A percentile compares a stretch with the other conserved stretches of the same genome.
phyloP scores from a whole-genome alignment of 2,888 invertebrate species.

The Chydorus sphaericus region DNA sequence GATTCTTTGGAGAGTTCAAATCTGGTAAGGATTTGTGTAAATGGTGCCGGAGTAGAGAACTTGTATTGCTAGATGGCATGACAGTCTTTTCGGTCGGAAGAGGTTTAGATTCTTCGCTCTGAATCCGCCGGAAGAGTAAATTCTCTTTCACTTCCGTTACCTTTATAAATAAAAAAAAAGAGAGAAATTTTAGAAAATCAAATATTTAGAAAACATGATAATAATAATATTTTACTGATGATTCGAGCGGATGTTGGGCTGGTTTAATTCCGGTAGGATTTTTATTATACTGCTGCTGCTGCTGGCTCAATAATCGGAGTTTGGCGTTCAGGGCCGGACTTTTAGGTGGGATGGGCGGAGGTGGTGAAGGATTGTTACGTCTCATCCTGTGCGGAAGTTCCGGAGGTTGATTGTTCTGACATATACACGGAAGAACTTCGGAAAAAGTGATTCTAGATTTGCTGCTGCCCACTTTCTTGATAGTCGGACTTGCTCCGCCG shows the following conservation, averaged over 20 bases:
- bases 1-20: conserved; percentile 29
- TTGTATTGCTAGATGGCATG: not conserved
- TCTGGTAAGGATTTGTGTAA: conserved; percentile 71
- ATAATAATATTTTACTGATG: too few relatives aligned
- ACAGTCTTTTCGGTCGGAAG: not conserved
- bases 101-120: conserved; percentile 9
- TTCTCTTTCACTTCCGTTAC: not conserved
- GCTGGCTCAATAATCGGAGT: not conserved
- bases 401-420: conserved; percentile 7
- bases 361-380: conserved; percentile 18
- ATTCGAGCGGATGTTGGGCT: too few relatives aligned
- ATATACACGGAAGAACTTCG: conserved; percentile 6
- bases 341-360: conserved; percentile 23
- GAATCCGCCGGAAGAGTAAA: conserved; percentile 1
- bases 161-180: too few relatives aligned
- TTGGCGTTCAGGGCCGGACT: conserved; percentile 20
- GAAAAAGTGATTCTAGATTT: not conserved
- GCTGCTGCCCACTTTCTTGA: conserved; percentile 4
- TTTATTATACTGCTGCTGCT: too few relatives aligned
- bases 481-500: not conserved
- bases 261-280: too few relatives aligned
- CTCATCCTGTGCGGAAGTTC: conserved; percentile 6
- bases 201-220: too few relatives aligned
- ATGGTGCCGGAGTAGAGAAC: conserved; percentile 15
- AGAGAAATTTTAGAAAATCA: too few relatives aligned